Base-by-base conservation (phyloP, 2,113 vertebrate genomes). In the Channa argus region DNA sequence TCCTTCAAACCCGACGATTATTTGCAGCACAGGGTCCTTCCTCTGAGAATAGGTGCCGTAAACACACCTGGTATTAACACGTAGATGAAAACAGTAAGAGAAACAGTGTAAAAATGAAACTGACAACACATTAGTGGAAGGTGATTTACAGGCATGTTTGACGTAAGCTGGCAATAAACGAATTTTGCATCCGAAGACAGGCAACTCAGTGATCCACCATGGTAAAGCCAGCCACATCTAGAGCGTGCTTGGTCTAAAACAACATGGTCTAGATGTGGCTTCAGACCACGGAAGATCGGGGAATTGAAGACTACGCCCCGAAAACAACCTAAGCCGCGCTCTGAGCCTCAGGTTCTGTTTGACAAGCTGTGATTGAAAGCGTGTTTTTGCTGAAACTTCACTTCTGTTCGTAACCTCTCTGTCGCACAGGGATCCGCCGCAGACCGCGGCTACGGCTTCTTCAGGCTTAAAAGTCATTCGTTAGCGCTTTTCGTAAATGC, bases 1-100 rank as follows among this genome's bases (percentile, higher is more conserved):
- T 88, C 89, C 85, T 77, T 55, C 82, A 84, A 89, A 91, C 77
- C 83, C 63, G 85, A 70, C 63, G 50, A 90, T 89, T 89, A 91
- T 92, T 91, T 91, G 88, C 66, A 76, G 82, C 58, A 14, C 41
- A 5, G 71, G 38, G 79, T 78, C 85, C 83, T 81, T 91, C 85
- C 64, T 88, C 82, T 81, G 80, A 81, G 79, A 83, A 92, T 86
- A 60, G 36, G 43, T 55, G 52, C 66, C 53, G 78, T 60, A 37
- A 37, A 54, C 5, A 7, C 38, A 24, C 24, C 24, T 24, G 24
- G 24, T 24, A 24, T 24, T 24, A 24, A 24, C 24, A 24, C 24
- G 24, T 4, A 7, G 39, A 39, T 0, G 4, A 45, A 41, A 43
- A 63, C 12, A 44, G 10, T 24, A 8, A 45, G 3, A 5, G 3